phyloP scores from a whole-genome alignment of 1,140 invertebrate species.

The Bombus ignitus region DNA sequence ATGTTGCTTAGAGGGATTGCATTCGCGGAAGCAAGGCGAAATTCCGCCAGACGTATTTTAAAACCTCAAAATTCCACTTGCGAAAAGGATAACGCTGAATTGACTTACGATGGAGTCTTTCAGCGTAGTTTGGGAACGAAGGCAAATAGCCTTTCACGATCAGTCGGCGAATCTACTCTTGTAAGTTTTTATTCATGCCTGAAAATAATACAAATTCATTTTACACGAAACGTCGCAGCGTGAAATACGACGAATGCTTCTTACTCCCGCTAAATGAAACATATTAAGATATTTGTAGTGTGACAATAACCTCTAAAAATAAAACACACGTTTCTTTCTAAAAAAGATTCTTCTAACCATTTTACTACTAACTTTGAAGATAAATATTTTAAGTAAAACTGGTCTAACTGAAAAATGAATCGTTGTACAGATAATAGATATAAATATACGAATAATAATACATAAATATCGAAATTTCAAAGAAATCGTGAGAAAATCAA shows the following conservation, averaged over 20 bases:
- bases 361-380: too few relatives aligned
- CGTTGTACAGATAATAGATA: too few relatives aligned
- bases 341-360: too few relatives aligned
- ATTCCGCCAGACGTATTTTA: constrained; percentile 56
- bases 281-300: not conserved
- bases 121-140: constrained; percentile 14
- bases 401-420: too few relatives aligned
- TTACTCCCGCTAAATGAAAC: not conserved
- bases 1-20: constrained; percentile 61
- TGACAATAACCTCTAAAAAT: too few relatives aligned
- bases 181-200: constrained; percentile 24
- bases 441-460: too few relatives aligned
- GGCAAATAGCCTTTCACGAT: constrained; percentile 2
- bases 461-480: too few relatives aligned
- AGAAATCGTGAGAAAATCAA: too few relatives aligned
- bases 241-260: not conserved
- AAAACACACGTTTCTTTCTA: too few relatives aligned
- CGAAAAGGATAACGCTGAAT: constrained; percentile 53
- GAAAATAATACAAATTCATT: not conserved
- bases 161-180: not conserved
- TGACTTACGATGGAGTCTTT: constrained; percentile 47
- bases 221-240: not conserved
- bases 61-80: constrained; percentile 46
- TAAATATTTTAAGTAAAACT: too few relatives aligned
- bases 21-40: constrained; percentile 60